Percentiles rank a stretch among this genome's conserved stretches.
Conservation (phyloP, 2,113 vertebrate genomes). For the Sialia sialis region DNA sequence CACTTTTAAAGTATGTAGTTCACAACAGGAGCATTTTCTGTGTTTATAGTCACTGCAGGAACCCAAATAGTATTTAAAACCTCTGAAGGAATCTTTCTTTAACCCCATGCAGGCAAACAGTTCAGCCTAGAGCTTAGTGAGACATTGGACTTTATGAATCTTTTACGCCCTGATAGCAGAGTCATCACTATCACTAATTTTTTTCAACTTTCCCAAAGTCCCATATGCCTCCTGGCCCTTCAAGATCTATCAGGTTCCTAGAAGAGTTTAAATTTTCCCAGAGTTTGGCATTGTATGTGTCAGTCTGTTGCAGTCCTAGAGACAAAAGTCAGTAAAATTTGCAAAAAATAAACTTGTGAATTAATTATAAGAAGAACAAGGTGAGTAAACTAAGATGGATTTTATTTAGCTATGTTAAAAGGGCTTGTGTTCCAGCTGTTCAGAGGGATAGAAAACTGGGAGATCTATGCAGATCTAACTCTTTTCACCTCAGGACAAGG, state of each 20-base stretch:
- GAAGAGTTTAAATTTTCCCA: background rate
- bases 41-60: constrained; percentile 25
- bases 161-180: background rate
- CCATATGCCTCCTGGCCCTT: background rate
- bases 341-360: background rate
- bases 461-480: background rate
- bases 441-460: background rate
- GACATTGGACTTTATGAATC: background rate
- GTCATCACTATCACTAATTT: rapidly evolving
- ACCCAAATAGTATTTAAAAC: background rate
- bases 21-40: background rate
- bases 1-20: background rate
- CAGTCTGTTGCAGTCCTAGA: background rate
- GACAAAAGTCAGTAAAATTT: background rate
- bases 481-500: background rate
- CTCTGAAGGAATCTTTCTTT: constrained; percentile 17
- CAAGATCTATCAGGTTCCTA: background rate
- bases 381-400: background rate
- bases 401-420: background rate
- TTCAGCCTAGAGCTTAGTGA: background rate
- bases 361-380: background rate
- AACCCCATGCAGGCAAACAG: background rate
- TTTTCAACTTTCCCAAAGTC: background rate
- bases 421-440: background rate
- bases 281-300: background rate